Evolutionary conservation across 2,797 vertebrate genomes (phyloP), one percentile per base, ranked within the genome.

Genomic region (Lemur catta): DNA sequence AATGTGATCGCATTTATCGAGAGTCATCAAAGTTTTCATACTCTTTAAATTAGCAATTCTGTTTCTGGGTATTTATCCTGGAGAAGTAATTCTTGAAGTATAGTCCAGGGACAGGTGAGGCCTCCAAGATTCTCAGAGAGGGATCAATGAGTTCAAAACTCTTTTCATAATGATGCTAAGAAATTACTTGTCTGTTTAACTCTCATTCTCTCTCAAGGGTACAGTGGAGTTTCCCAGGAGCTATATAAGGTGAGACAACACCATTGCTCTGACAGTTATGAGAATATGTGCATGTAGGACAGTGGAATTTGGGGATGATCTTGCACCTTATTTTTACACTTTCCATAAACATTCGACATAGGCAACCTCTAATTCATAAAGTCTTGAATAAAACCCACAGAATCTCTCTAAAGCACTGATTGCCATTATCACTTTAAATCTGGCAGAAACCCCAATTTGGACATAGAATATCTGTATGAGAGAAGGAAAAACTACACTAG

Each of bases 61-160:
- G 95, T 57, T 93, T 57, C 65, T 50, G 46, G 26, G 69, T 74
- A 74, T 94, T 67, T 85, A 90, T 79, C 81, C 74, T 74, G 93
- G 12, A 94, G 52, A 80, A 72, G 8, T 84, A 46, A 72, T 92
- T 96, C 80, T 94, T 33, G 61, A 74, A 41, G 33, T 63, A 72
- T 13, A 90, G 81, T 43, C 33, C 33, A 74, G 50, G 46, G 46
- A 22, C 33, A n/a, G 22, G 4, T 12, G 7, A 52, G 28, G 14
- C 30, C 33, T 92, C 61, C n/a, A 43, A 33, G 24, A 82, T 57
- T 86, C 80, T 79, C 72, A 88, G 24, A 65, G 33, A n/a, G 38
- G 74, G 78, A 69, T 15, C 55, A 13, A 22, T 76, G 52, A 59
- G 41, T 61, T 93, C 76, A 81, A 88, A 86, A 41, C 30, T 89